Evolutionary conservation across 2,113 vertebrate species (phyloP), one percentile per base, ranked within the genome.

Genomic region (Apeltes quadracus): DNA sequence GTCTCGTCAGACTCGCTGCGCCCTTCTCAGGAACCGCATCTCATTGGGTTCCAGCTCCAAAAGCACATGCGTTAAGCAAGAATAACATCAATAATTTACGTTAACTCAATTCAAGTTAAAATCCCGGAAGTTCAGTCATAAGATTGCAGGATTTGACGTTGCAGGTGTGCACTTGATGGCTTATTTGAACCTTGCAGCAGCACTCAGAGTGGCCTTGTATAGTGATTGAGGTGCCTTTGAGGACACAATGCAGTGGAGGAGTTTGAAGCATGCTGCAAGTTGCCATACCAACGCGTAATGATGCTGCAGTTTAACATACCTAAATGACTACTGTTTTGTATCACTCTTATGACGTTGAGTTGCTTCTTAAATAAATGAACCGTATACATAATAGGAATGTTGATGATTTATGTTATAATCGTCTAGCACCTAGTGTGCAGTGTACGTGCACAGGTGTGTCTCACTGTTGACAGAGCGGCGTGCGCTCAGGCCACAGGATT

Each of bases 401-500:
- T 74, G 20, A 53, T 12, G 14, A 55, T 38, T 39, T 43, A 2
- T 41, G n/a, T 20, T 16, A 7, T 12, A 36, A 25, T 27, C 11
- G 7, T 20, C 46, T 3, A 39, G 23, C 63, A 44, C 12, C 22
- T 25, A 2, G 46, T 44, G 51, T 41, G 53, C 13, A 27, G 29
- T 34, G 25, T 64, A 39, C 14, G 34, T 46, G 43, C 62, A 80
- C 78, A 84, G 69, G 85, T 85, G 84, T 61, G 57, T 72, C 25
- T 5, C 72, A 72, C 67, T 63, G 65, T 69, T 76, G 76, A 85
- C 79, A 57, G 78, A 79, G 63, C 25, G 1, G 75, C 76, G 61
- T 79, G 82, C 16, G 55, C 82, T 84, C 80, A 78, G 80, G 78
- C 84, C 73, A 77, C 58, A 72, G 80, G 87, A 88, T 91, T 91